A percentile compares a stretch with the other conserved stretches of the same genome.
Evolutionary conservation across 2,888 invertebrate genomes (phyloP).

Genomic region (Caenorhabditis macrosperma): DNA sequence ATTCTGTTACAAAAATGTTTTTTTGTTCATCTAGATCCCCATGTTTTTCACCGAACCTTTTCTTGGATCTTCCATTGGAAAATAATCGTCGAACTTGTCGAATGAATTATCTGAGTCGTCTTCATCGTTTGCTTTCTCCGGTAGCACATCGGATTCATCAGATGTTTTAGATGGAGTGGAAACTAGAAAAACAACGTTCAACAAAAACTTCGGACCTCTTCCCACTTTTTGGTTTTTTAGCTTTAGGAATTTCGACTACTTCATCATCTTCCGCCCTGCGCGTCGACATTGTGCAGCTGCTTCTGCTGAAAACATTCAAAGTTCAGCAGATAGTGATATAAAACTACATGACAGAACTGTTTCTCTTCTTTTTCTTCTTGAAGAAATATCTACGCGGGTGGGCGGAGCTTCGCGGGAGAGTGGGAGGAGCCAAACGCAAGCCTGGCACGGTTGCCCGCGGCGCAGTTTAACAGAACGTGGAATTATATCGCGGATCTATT

Average conservation of each 20-base stretch:
- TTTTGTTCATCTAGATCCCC: too few relatives aligned
- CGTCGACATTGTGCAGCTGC: background rate
- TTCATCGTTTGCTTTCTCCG: background rate
- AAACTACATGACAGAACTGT: too few relatives aligned
- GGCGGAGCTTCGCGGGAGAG: background rate
- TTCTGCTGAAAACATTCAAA: background rate
- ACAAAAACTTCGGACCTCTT: too few relatives aligned
- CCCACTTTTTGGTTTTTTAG: background rate
- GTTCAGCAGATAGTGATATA: slow-evolving; percentile 1
- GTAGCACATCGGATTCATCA: background rate
- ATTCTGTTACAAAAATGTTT: too few relatives aligned
- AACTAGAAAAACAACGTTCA: too few relatives aligned
- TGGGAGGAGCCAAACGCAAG: slow-evolving; percentile 28
- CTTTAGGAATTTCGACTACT: too few relatives aligned
- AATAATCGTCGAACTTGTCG: background rate
- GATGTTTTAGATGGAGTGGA: too few relatives aligned
- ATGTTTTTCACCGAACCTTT: too few relatives aligned
- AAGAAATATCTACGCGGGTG: background rate
- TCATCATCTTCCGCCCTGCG: background rate
- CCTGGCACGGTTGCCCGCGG: slow-evolving; percentile 37
- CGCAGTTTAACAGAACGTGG: slow-evolving; percentile 52
- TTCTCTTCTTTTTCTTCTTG: too few relatives aligned
- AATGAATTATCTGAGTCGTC: background rate
- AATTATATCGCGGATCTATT: slow-evolving; percentile 39
- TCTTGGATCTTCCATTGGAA: background rate